Conservation (phyloP, 2,113 vertebrate species). For the Vidua macroura region DNA sequence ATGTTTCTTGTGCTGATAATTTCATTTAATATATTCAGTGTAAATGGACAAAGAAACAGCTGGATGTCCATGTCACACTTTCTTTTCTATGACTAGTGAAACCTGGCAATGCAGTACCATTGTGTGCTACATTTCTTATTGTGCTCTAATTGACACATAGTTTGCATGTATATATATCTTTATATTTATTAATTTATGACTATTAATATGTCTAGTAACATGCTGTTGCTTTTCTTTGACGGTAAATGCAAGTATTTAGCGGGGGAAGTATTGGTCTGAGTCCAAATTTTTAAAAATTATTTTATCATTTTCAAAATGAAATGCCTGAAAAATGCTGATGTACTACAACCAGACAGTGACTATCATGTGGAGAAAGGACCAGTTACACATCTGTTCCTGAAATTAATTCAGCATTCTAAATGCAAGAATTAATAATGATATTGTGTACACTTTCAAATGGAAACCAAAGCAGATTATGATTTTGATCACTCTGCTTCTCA, state of each 20-base stretch:
- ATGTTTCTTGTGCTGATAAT: neutral
- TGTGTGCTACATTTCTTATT: neutral
- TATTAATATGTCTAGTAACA: neutral
- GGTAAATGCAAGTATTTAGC: neutral
- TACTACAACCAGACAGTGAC: neutral
- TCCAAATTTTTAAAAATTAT: neutral
- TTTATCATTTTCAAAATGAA: slow-evolving; percentile 1
- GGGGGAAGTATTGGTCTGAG: neutral
- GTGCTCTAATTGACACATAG: neutral
- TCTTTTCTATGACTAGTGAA: neutral
- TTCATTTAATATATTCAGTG: neutral
- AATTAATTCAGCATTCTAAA: slow-evolving; percentile 1
- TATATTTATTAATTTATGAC: neutral
- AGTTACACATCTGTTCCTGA: neutral
- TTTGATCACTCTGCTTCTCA: neutral
- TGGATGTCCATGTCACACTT: neutral
- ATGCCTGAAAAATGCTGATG: neutral
- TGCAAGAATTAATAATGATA: neutral
- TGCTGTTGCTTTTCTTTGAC: neutral
- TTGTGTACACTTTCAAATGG: neutral
- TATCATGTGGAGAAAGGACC: neutral
- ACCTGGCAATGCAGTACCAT: neutral
- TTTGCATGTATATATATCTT: neutral
- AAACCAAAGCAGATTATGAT: neutral
- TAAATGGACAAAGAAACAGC: neutral